These are phyloP conservation scores for Oxycera nigricornis DNA, from an alignment of 2,888 invertebrate genomes.

Conservation along the genomic window DNA sequence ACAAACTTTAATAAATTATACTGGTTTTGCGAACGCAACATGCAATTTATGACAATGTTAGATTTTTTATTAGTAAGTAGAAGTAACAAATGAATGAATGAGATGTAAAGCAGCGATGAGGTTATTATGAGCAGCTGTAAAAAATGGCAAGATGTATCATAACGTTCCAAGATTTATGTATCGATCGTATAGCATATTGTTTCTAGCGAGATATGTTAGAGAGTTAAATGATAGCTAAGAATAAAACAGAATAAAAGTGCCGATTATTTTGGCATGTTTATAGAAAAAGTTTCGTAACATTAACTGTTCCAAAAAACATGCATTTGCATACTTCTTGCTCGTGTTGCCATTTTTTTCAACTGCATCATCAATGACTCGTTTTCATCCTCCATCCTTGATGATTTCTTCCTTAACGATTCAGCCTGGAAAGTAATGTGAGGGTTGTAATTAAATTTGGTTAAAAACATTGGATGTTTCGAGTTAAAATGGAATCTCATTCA, in stretches of 20 bases:
- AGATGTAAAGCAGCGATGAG: background rate
- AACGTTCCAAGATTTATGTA: background rate
- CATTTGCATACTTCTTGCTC: constrained; percentile 76
- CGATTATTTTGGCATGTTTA: constrained; percentile 19
- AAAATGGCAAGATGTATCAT: constrained; percentile 62
- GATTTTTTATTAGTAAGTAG: no score
- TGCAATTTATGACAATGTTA: no score
- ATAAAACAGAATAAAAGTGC: background rate
- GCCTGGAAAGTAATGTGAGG: constrained; percentile 65
- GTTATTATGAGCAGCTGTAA: constrained; percentile 62
- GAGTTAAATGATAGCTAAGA: background rate
- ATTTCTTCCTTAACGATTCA: constrained; percentile 86
- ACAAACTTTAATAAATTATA: background rate
- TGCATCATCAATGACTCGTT: constrained; percentile 95
- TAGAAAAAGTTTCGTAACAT: background rate
- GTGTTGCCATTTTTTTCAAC: constrained; percentile 94
- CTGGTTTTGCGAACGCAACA: background rate
- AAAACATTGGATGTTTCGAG: no score
- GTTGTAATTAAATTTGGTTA: no score
- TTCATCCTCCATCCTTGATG: constrained; percentile 93
- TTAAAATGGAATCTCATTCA: no score
- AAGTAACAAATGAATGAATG: constrained; percentile 37
- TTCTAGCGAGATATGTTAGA: constrained; percentile 16
- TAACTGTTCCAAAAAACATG: constrained; percentile 56
- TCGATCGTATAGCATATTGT: background rate